A percentile compares a stretch with the other conserved stretches of the same genome.
Conservation (phyloP, 23 tunicate genomes). For the Phallusia fumigata region DNA sequence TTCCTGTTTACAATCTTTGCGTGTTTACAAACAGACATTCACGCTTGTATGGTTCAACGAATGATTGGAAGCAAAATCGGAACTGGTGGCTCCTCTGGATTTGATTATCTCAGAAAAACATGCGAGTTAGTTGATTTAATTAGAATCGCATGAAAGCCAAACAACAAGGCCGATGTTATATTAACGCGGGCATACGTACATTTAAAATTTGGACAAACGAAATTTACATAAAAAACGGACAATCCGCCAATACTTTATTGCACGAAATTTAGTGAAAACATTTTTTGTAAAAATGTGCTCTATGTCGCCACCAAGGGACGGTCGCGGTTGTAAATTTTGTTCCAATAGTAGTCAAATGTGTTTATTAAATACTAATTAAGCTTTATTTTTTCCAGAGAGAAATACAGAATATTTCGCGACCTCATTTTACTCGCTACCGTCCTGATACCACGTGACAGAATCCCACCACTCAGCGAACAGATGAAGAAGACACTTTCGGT, state of each 20-base stretch:
- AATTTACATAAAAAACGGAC: no score
- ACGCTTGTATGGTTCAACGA: conserved; percentile 91
- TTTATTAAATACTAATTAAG: no score
- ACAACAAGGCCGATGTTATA: no score
- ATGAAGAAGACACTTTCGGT: conserved; percentile 55
- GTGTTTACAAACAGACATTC: conserved; percentile 43
- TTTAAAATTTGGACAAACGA: no score
- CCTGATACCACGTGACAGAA: conserved; percentile 76
- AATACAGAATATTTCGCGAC: conserved; percentile 79
- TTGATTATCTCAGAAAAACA: conserved; percentile 65
- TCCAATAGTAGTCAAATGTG: not conserved
- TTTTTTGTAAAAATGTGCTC: no score
- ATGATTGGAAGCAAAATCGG: conserved; percentile 87
- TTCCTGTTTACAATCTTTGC: no score
- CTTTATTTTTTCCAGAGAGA: conserved; percentile 55
- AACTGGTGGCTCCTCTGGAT: conserved; percentile 88
- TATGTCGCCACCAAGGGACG: no score
- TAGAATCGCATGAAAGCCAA: no score
- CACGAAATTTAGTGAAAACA: no score
- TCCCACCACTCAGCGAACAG: conserved; percentile 57
- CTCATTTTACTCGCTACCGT: conserved; percentile 60
- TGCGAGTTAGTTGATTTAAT: conserved; percentile 95
- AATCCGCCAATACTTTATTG: no score
- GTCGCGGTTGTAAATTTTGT: no score
- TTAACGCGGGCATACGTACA: no score